Evolutionary conservation across 1,140 invertebrate species (phyloP).

Genomic region (Neelides sp.): DNA sequence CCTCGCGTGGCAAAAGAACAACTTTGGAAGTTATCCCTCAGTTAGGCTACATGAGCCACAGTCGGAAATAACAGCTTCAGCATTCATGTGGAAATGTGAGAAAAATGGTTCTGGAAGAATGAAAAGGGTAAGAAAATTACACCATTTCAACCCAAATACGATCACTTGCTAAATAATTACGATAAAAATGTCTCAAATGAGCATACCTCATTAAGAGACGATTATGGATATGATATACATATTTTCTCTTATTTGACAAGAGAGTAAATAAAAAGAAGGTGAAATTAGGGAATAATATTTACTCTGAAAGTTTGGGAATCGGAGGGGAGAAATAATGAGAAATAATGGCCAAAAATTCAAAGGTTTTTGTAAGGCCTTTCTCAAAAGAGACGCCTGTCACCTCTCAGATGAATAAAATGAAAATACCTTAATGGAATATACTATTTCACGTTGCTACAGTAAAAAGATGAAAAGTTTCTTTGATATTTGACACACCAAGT

Average conservation of each 20-base stretch:
- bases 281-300: not conserved
- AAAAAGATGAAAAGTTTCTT: too few relatives aligned
- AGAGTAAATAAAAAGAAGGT: not conserved
- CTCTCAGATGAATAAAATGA: too few relatives aligned
- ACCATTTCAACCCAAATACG: not conserved
- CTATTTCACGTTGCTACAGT: too few relatives aligned
- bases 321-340: too few relatives aligned
- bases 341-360: too few relatives aligned
- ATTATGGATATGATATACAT: not conserved
- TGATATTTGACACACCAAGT: too few relatives aligned
- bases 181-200: not conserved
- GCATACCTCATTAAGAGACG: not conserved
- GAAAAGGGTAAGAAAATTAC: slow-evolving; percentile 15
- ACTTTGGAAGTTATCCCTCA: not conserved
- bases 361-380: too few relatives aligned
- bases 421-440: too few relatives aligned
- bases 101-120: slow-evolving; percentile 19
- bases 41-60: slow-evolving; percentile 1
- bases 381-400: too few relatives aligned
- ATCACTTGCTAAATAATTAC: not conserved
- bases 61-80: slow-evolving; percentile 13
- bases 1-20: not conserved
- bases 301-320: not conserved
- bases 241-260: too few relatives aligned
- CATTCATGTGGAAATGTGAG: slow-evolving; percentile 26